Conservation (phyloP, 2,888 invertebrate species). For the Balanococcus diminutus region DNA sequence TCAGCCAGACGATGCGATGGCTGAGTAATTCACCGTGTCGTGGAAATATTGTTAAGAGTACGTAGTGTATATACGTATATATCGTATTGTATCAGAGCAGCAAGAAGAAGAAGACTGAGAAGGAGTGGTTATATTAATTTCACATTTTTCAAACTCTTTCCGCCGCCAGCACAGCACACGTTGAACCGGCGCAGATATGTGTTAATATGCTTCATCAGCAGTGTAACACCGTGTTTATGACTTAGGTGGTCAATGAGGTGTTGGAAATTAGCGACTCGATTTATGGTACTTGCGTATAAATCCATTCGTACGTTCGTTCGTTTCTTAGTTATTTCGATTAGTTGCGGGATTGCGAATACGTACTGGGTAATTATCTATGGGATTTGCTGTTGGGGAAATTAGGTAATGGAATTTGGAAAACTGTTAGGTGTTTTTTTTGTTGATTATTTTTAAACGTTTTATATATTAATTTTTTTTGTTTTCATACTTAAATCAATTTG, state of each 20-base stretch:
- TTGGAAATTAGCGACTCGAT: background rate
- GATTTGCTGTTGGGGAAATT: too few relatives aligned
- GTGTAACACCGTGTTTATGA: background rate
- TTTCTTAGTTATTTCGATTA: background rate
- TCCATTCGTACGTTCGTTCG: too few relatives aligned
- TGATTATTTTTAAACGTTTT: too few relatives aligned
- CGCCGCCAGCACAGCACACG: background rate
- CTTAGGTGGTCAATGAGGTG: constrained; percentile 26
- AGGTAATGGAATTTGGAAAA: too few relatives aligned
- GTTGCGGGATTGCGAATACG: too few relatives aligned
- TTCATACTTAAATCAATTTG: too few relatives aligned
- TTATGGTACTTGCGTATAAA: too few relatives aligned
- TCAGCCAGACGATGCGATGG: constrained; percentile 7
- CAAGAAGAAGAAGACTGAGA: background rate
- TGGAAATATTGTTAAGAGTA: background rate
- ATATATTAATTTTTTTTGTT: too few relatives aligned
- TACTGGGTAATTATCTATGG: too few relatives aligned
- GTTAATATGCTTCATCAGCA: constrained; percentile 9
- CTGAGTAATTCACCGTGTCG: background rate
- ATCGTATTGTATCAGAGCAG: too few relatives aligned
- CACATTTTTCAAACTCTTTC: constrained; percentile 27
- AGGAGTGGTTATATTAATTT: constrained; percentile 39
- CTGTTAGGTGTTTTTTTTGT: too few relatives aligned
- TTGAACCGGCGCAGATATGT: background rate
- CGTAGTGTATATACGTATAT: too few relatives aligned